Conservation (phyloP, 2,113 vertebrate species). For the Psophia crepitans region DNA sequence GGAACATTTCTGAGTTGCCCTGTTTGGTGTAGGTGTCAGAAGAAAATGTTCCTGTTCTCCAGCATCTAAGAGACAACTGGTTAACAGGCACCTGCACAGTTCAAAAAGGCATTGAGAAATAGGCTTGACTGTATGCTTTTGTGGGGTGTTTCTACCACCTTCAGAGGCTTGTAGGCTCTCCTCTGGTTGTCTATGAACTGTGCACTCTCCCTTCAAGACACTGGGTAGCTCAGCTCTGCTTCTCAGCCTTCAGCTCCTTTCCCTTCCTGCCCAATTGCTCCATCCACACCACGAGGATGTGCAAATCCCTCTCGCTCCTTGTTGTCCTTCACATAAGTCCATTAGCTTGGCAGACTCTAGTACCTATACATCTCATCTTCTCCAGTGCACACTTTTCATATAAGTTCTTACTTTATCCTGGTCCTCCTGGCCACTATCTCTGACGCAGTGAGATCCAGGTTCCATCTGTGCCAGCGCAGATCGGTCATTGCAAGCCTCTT, state of each 20-base stretch:
- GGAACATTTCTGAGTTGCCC: neutral
- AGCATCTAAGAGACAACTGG: neutral
- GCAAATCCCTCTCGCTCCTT: neutral
- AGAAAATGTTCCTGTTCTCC: neutral
- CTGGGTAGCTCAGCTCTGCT: neutral
- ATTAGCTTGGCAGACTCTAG: neutral
- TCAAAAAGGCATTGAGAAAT: neutral
- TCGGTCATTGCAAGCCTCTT: rapidly evolving
- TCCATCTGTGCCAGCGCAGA: neutral
- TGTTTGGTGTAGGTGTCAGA: neutral
- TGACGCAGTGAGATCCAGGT: neutral
- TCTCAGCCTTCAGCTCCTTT: neutral
- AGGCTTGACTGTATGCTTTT: neutral
- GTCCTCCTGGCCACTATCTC: neutral
- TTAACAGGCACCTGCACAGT: neutral
- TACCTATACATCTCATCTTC: neutral
- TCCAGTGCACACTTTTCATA: neutral
- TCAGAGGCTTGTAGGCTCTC: neutral
- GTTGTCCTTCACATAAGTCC: neutral
- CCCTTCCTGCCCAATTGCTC: neutral
- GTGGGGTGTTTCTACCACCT: neutral
- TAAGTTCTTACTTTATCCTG: neutral
- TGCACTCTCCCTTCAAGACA: rapidly evolving
- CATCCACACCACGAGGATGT: neutral
- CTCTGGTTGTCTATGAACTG: neutral